phyloP scores from a whole-genome alignment of 2,888 invertebrate genomes.

The Agelastica alni region DNA sequence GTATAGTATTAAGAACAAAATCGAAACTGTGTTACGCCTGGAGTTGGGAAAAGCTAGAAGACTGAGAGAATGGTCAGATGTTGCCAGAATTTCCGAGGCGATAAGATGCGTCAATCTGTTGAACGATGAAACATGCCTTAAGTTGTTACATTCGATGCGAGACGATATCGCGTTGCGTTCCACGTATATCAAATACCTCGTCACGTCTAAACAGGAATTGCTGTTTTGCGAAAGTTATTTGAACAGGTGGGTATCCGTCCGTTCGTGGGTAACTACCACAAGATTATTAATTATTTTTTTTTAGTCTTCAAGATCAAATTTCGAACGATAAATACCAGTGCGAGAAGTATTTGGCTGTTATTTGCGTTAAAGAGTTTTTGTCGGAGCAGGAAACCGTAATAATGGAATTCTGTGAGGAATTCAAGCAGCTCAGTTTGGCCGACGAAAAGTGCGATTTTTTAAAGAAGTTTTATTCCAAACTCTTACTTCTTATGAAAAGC shows the following conservation, averaged over 20 bases:
- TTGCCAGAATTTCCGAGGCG: conserved; percentile 82
- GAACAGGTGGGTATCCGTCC: conserved; percentile 65
- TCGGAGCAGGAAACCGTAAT: conserved; percentile 76
- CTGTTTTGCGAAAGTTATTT: conserved; percentile 75
- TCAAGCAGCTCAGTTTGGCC: conserved; percentile 76
- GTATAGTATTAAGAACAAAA: conserved; percentile 48
- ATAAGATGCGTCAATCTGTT: conserved; percentile 76
- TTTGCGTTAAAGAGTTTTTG: conserved; percentile 80
- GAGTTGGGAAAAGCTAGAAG: conserved; percentile 84
- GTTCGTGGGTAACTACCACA: too few species aligned
- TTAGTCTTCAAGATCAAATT: conserved; percentile 63
- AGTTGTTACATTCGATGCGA: conserved; percentile 72
- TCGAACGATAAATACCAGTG: conserved; percentile 73
- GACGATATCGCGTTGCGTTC: conserved; percentile 77
- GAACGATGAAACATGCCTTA: conserved; percentile 70
- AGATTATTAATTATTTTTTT: too few species aligned
- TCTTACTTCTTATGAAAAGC: conserved; percentile 70
- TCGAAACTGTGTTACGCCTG: conserved; percentile 71
- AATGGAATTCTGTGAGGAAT: conserved; percentile 77
- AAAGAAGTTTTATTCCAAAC: conserved; percentile 75
- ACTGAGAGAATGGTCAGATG: conserved; percentile 74
- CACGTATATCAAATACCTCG: conserved; percentile 82
- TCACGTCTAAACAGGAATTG: conserved; percentile 78
- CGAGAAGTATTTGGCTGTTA: conserved; percentile 72
- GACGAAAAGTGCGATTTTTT: conserved; percentile 92